Conservation (phyloP, 2,797 vertebrate species). For the Myotis vivesi region DNA sequence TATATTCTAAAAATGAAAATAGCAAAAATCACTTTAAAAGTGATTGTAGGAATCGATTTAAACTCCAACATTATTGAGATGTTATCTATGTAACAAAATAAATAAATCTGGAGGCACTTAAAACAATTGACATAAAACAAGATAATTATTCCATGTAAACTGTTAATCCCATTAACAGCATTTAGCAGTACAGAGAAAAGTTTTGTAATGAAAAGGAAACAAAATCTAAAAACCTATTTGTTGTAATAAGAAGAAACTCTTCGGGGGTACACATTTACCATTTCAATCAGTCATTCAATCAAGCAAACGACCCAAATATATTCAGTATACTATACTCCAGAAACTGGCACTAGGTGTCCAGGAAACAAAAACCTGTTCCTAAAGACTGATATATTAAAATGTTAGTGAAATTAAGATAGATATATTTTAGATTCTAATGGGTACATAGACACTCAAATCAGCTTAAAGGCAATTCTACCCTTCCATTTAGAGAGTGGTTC, state of each 20-base stretch:
- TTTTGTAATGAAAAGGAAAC: conserved; percentile 20
- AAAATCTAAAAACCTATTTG: not conserved
- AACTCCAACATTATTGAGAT: not conserved
- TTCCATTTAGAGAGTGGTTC: not conserved
- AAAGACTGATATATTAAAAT: not conserved
- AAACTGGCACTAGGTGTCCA: not conserved
- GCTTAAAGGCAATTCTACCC: not conserved
- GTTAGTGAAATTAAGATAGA: not conserved
- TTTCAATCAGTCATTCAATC: not conserved
- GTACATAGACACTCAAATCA: not conserved
- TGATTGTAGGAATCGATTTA: not conserved
- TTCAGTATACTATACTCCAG: not conserved
- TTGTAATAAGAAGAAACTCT: not conserved
- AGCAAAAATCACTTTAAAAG: not conserved
- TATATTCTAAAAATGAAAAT: not conserved
- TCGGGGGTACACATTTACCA: not conserved
- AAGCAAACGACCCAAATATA: conserved; percentile 5
- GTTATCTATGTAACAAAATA: not conserved
- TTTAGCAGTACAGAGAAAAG: conserved; percentile 1
- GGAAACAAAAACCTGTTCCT: not conserved
- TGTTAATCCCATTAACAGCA: not conserved
- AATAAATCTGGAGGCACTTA: not conserved
- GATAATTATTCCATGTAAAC: not conserved
- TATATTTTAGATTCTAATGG: not conserved
- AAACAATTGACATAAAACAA: not conserved